These are phyloP conservation scores for Leptopilina syphax DNA, from an alignment of 2,888 invertebrate species.

Conservation along the genomic window DNA sequence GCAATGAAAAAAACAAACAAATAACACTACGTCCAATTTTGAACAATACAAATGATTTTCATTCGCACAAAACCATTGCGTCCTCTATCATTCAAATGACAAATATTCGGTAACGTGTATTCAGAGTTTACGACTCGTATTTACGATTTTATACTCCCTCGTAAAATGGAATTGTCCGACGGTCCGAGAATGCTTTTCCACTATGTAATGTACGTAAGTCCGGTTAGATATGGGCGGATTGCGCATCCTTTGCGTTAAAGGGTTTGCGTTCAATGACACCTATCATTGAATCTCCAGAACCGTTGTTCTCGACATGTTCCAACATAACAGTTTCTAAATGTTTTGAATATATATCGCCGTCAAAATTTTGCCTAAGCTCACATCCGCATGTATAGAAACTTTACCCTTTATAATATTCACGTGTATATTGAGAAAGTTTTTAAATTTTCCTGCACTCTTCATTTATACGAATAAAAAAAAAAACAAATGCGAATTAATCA, in stretches of 20 bases:
- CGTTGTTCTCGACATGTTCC: not conserved
- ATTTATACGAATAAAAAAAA: not conserved
- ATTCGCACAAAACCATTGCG: conserved; percentile 42
- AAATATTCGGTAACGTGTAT: conserved; percentile 64
- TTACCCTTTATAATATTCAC: too few species aligned
- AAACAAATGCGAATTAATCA: conserved; percentile 5
- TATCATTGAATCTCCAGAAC: not conserved
- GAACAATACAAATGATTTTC: conserved; percentile 33
- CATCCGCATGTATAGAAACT: too few species aligned
- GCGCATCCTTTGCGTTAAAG: conserved; percentile 38
- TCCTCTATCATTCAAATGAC: conserved; percentile 60
- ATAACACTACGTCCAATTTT: not conserved
- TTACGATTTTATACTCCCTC: conserved; percentile 68
- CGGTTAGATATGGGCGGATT: conserved; percentile 27
- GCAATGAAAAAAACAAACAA: not conserved
- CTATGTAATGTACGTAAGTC: conserved; percentile 19
- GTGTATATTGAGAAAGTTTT: too few species aligned
- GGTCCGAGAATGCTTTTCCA: conserved; percentile 47
- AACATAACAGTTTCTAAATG: not conserved
- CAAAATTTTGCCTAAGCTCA: too few species aligned
- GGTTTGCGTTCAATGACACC: conserved; percentile 14
- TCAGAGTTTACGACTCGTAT: conserved; percentile 65
- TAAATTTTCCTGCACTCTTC: too few species aligned
- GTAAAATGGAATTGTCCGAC: conserved; percentile 67
- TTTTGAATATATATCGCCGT: not conserved